A percentile compares a stretch with the other conserved stretches of the same genome.
Evolutionary conservation across 2,797 vertebrate species (phyloP).

Genomic region (Hephaestus fuliginosus): DNA sequence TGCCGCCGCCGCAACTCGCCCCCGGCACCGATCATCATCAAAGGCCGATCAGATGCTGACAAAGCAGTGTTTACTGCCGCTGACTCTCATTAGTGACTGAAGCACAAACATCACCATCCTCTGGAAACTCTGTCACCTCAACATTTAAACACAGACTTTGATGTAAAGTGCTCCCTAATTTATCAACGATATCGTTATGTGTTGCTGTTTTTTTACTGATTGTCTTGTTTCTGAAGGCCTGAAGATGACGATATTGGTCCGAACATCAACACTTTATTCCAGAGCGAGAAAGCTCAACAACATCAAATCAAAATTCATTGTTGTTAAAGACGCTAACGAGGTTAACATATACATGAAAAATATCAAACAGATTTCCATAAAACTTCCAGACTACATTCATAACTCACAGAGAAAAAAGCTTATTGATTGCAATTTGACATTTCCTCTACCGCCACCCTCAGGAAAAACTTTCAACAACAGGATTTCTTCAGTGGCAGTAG

Average conservation of each 20-base stretch:
- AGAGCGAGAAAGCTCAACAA: background rate
- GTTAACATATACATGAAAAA: background rate
- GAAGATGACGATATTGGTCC: too few species aligned
- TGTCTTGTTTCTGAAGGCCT: background rate
- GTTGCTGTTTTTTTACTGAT: background rate
- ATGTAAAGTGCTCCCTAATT: background rate
- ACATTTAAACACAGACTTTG: conserved; percentile 9
- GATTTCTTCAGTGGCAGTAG: too few species aligned
- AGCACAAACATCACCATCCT: conserved; percentile 15
- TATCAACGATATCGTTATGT: background rate
- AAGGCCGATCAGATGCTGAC: conserved; percentile 45
- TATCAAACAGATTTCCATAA: background rate
- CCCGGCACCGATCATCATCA: conserved; percentile 36
- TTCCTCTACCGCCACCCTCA: background rate
- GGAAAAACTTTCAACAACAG: background rate
- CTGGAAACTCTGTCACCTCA: conserved; percentile 8
- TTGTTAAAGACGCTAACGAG: background rate
- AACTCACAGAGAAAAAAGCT: background rate
- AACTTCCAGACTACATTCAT: background rate
- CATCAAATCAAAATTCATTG: background rate
- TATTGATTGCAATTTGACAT: background rate
- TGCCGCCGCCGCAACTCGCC: background rate
- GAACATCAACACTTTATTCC: background rate
- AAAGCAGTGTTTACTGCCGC: conserved; percentile 2
- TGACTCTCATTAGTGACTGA: conserved; percentile 31